phyloP scores from a whole-genome alignment of 2,113 vertebrate genomes.

The Pteronura brasiliensis region DNA sequence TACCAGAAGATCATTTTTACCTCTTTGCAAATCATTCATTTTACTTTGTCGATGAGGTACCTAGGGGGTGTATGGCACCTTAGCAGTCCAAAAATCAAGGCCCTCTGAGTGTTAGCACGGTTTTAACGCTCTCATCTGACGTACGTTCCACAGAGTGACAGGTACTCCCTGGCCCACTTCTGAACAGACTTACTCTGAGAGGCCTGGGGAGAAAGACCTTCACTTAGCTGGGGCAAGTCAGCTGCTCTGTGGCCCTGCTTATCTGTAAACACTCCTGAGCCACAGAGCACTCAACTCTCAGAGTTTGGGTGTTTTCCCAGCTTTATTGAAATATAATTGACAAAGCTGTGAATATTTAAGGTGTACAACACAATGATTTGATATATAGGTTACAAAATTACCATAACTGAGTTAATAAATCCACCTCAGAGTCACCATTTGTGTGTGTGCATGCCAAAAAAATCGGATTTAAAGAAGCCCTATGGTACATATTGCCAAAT shows the following conservation, averaged over 20 bases:
- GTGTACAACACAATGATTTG: neutral
- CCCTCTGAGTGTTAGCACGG: neutral
- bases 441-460: neutral
- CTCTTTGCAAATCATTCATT: neutral
- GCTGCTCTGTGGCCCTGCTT: neutral
- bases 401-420: neutral
- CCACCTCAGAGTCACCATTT: neutral
- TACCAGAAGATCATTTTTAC: neutral
- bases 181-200: neutral
- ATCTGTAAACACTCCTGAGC: neutral
- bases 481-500: neutral
- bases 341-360: neutral
- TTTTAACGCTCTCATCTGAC: slow-evolving; percentile 39
- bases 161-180: neutral
- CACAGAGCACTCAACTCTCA: neutral
- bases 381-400: neutral
- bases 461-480: neutral
- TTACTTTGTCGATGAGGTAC: neutral
- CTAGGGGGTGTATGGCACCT: neutral
- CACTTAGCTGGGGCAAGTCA: neutral
- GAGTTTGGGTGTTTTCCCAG: neutral
- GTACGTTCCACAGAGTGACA: neutral
- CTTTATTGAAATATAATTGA: neutral
- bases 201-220: neutral
- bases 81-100: neutral